Conservation (phyloP, 2,113 vertebrate genomes). For the Cyanoliseus patagonus region DNA sequence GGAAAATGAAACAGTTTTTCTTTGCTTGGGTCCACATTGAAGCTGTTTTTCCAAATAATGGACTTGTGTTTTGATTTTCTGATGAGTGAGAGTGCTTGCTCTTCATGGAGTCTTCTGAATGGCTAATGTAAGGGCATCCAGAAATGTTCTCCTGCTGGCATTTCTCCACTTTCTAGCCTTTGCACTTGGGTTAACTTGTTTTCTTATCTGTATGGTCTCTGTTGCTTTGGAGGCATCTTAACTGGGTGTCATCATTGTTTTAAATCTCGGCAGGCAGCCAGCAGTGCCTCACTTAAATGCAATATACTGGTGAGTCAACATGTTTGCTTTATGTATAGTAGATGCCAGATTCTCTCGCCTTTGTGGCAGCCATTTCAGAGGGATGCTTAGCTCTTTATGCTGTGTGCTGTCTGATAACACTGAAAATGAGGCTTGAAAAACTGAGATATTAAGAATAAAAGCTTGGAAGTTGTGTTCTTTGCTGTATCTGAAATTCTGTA, state of each 20-base stretch:
- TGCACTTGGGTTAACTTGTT: slow-evolving; percentile 26
- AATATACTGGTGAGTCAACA: accelerated
- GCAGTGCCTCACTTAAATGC: background rate
- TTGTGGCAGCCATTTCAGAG: background rate
- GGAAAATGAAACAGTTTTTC: background rate
- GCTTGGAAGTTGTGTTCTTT: background rate
- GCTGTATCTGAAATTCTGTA: accelerated
- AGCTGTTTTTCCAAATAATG: background rate
- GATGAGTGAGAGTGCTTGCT: background rate
- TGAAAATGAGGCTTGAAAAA: background rate
- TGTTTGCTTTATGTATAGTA: background rate
- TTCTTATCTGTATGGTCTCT: background rate
- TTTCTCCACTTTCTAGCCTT: background rate
- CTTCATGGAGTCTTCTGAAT: background rate
- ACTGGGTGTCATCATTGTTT: background rate
- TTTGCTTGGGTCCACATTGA: background rate
- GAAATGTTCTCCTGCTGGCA: background rate
- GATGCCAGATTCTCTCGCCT: background rate
- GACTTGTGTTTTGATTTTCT: background rate
- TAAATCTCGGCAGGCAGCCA: background rate
- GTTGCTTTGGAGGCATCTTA: background rate
- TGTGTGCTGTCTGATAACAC: background rate
- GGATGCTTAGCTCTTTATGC: background rate
- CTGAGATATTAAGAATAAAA: no score
- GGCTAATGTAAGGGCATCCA: background rate